Evolutionary conservation across 2,888 invertebrate genomes (phyloP).

Genomic region (Drosophila meridionalis): DNA sequence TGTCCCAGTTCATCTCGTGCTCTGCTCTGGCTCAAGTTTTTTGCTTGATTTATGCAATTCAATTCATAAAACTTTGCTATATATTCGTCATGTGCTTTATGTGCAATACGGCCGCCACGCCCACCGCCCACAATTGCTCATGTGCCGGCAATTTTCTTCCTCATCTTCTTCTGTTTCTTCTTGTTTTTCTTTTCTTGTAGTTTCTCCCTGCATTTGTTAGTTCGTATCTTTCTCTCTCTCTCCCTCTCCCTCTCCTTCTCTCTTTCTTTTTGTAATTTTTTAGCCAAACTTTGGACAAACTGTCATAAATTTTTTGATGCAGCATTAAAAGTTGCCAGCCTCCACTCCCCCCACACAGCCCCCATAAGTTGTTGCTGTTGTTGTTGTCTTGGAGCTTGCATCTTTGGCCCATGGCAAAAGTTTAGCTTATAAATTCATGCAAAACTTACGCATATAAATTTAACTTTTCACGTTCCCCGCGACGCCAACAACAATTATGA

Average conservation of each 20-base stretch:
- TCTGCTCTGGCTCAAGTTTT: constrained; percentile 38
- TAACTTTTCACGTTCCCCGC: constrained; percentile 61
- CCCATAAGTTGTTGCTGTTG: constrained; percentile 25
- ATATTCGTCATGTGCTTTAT: constrained; percentile 54
- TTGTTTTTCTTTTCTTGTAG: constrained; percentile 29
- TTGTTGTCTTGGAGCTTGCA: constrained; percentile 37
- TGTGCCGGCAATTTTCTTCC: not conserved
- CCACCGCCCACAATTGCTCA: constrained; percentile 48
- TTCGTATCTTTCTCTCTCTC: not conserved
- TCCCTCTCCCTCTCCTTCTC: not conserved
- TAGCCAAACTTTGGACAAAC: constrained; percentile 71
- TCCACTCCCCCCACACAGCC: constrained; percentile 2
- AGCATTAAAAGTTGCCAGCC: constrained; percentile 65
- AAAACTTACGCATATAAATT: constrained; percentile 79
- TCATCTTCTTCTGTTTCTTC: constrained; percentile 4
- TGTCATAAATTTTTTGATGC: constrained; percentile 80
- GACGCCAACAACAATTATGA: constrained; percentile 34
- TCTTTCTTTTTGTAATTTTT: constrained; percentile 37
- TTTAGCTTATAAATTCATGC: constrained; percentile 81
- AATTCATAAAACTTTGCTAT: constrained; percentile 78
- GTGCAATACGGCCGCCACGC: constrained; percentile 54
- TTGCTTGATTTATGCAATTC: constrained; percentile 80
- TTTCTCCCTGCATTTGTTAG: constrained; percentile 43
- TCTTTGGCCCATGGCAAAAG: constrained; percentile 61
- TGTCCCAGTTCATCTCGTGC: constrained; percentile 21